Percentiles rank a stretch among this genome's conserved stretches.
These are phyloP conservation scores for Sphenodon punctatus DNA, from an alignment of 2,797 vertebrate genomes.

Conservation along the genomic window DNA sequence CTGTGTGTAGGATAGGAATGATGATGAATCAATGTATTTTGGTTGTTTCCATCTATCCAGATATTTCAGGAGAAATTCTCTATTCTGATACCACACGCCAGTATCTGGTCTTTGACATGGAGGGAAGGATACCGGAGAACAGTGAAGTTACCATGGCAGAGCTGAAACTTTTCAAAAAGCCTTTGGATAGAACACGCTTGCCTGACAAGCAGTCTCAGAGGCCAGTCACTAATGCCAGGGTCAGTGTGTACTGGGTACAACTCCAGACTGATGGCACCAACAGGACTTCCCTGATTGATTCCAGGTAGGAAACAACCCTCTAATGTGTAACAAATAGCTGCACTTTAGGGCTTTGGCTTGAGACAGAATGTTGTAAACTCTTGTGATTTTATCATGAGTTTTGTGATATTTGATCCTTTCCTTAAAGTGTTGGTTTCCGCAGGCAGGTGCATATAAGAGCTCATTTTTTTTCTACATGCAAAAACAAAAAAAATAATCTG, in stretches of 20 bases:
- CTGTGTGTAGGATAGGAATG: not conserved
- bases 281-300: slow-evolving; percentile 89
- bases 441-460: too few species aligned
- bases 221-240: slow-evolving; percentile 83
- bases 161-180: slow-evolving; percentile 92
- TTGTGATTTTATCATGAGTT: too few species aligned
- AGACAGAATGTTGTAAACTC: too few species aligned
- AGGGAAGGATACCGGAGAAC: slow-evolving; percentile 87
- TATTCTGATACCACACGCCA: slow-evolving; percentile 83
- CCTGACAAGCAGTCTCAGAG: slow-evolving; percentile 78
- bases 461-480: too few species aligned
- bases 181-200: slow-evolving; percentile 74
- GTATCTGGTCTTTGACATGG: slow-evolving; percentile 89
- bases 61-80: slow-evolving; percentile 84
- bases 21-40: not conserved
- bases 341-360: not conserved
- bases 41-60: slow-evolving; percentile 53
- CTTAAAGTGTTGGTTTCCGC: too few species aligned
- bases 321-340: not conserved
- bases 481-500: too few species aligned
- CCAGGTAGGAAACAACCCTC: slow-evolving; percentile 78
- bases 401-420: too few species aligned
- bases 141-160: slow-evolving; percentile 95
- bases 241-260: slow-evolving; percentile 93
- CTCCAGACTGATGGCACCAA: slow-evolving; percentile 83